Base-by-base conservation (phyloP, 2,113 vertebrate genomes). In the Muntiacus reevesi region DNA sequence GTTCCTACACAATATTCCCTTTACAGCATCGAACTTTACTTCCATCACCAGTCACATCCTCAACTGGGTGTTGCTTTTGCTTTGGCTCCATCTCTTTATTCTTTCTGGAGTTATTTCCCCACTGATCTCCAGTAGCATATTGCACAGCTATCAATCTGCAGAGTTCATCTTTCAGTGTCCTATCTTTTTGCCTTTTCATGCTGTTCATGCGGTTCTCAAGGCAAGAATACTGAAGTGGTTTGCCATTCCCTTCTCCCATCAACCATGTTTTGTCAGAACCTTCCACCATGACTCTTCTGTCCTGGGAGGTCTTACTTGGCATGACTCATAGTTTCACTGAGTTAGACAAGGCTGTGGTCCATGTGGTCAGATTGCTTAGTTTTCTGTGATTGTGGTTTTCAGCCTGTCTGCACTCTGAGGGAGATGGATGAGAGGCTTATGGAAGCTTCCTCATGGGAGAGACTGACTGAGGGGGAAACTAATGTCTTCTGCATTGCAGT, bases 91-190 rank as follows among this genome's bases (percentile, higher is more conserved):
- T 71, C n/a, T 36, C 8, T 36, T 21, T 21, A 71, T 21, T 71
- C n/a, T 71, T 71, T 71, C n/a, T 71, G 19, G 17, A 36, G 2
- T 71, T 71, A 71, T 36, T 71, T 71, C 64, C 11, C 64, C 64
- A 71, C 64, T 21, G 15, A 71, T 71, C 2, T 71, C n/a, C n/a
- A 36, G 17, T 36, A 71, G 64, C 17, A 71, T 71, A 71, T 71
- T 21, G 1, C 17, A 17, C n/a, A 71, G 9, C 9, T 71, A 21
- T 71, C 1, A 0, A 36, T 4, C 17, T 71, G n/a, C 11, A 9
- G 17, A 71, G n/a, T 71, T 36, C 64, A 36, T 36, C 9, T 71
- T 21, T 71, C 64, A 71, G n/a, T 71, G 9, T 71, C 9, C 36
- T 71, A 71, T 21, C 17, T 36, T 36, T 71, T 71, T 21, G 64